Percentiles rank a stretch among this genome's conserved stretches.
Evolutionary conservation across 2,113 vertebrate genomes (phyloP).

Genomic region (Petrocephalus microphthalmus): DNA sequence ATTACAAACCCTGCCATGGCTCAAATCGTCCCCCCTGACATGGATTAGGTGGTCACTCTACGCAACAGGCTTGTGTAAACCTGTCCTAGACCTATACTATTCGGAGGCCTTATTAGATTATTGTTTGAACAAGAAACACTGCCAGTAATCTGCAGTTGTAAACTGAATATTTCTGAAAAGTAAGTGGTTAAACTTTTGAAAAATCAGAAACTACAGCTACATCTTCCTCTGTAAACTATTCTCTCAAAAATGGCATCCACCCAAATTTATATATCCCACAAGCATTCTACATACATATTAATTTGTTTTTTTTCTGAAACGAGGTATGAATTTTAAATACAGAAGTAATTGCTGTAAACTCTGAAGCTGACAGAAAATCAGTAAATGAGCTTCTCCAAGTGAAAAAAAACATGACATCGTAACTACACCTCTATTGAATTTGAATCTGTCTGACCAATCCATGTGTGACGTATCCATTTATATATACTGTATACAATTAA

Average conservation of each 20-base stretch:
- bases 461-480: neutral
- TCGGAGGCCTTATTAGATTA: neutral
- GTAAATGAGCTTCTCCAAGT: slow-evolving; percentile 54
- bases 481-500: too few relatives aligned
- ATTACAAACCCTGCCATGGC: too few relatives aligned
- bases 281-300: slow-evolving; percentile 55
- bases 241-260: slow-evolving; percentile 52
- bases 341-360: slow-evolving; percentile 58
- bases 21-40: too few relatives aligned
- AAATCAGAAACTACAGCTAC: slow-evolving; percentile 48
- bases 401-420: slow-evolving; percentile 42
- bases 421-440: neutral
- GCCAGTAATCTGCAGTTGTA: slow-evolving; percentile 48
- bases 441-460: neutral
- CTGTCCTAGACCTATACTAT: neutral
- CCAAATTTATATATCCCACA: slow-evolving; percentile 57
- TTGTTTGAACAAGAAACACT: slow-evolving; percentile 2
- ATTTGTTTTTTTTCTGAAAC: slow-evolving; percentile 50
- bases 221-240: slow-evolving; percentile 59
- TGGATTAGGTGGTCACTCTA: too few relatives aligned
- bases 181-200: slow-evolving; percentile 25
- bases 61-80: neutral
- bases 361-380: slow-evolving; percentile 62
- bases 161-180: slow-evolving; percentile 38
- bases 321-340: slow-evolving; percentile 61